phyloP scores from a whole-genome alignment of 2,888 invertebrate genomes.

The Microplitis manilae region DNA sequence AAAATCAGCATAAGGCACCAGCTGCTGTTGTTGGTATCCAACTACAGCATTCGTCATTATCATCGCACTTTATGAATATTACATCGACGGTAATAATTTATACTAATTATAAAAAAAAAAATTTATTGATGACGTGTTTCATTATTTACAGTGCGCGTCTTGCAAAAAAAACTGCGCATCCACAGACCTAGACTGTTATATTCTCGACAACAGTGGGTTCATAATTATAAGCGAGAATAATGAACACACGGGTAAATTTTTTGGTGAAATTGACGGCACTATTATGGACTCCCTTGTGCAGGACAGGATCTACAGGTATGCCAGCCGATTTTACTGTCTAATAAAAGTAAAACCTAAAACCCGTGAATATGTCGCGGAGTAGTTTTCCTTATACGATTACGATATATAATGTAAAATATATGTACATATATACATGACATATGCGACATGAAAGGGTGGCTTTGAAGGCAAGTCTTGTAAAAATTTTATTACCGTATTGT shows the following conservation, averaged over 20 bases:
- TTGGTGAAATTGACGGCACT: conserved; percentile 94
- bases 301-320: conserved; percentile 84
- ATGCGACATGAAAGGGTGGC: not conserved
- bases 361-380: not conserved
- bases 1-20: conserved; percentile 84
- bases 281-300: conserved; percentile 95
- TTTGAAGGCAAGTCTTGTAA: not conserved
- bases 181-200: conserved; percentile 91
- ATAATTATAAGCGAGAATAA: conserved; percentile 90
- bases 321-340: not conserved
- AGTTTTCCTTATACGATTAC: not conserved
- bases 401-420: not conserved
- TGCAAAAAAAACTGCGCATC: conserved; percentile 91
- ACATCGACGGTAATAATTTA: conserved; percentile 82
- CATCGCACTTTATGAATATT: conserved; percentile 88
- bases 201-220: conserved; percentile 95
- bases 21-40: conserved; percentile 94
- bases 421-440: not conserved
- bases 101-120: not conserved
- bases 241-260: conserved; percentile 91
- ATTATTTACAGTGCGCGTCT: conserved; percentile 78
- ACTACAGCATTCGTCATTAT: conserved; percentile 87
- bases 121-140: conserved; percentile 18
- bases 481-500: not conserved
- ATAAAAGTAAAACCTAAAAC: not conserved